These are phyloP conservation scores for Porites rus DNA, from an alignment of 92 coral and sea anemone species.

Conservation along the genomic window DNA sequence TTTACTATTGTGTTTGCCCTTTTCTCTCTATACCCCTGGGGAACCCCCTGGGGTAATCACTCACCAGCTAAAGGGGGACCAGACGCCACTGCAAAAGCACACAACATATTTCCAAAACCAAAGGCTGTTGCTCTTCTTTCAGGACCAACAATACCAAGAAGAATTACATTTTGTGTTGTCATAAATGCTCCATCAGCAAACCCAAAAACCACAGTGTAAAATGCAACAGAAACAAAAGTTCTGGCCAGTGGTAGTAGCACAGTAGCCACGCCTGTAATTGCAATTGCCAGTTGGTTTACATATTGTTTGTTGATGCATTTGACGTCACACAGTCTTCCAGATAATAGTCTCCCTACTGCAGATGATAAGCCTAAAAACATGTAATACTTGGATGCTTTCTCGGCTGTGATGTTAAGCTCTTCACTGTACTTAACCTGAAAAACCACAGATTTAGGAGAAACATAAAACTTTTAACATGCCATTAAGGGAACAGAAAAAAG, in stretches of 20 bases:
- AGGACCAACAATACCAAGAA: slow-evolving; percentile 32
- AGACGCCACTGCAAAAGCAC: slow-evolving; percentile 21
- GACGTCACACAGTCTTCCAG: slow-evolving; percentile 62
- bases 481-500: too few species aligned
- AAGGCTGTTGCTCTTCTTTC: slow-evolving; percentile 56
- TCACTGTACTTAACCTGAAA: slow-evolving; percentile 69
- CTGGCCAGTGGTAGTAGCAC: slow-evolving; percentile 48
- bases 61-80: slow-evolving; percentile 73
- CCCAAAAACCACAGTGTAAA: slow-evolving; percentile 37
- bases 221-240: slow-evolving; percentile 39
- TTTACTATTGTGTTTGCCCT: too few species aligned
- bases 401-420: slow-evolving; percentile 60
- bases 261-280: slow-evolving; percentile 24
- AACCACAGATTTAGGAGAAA: neutral
- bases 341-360: slow-evolving; percentile 37
- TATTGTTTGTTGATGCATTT: slow-evolving; percentile 23
- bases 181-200: slow-evolving; percentile 62
- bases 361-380: slow-evolving; percentile 64
- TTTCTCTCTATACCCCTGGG: too few species aligned
- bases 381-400: slow-evolving; percentile 53
- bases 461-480: too few species aligned
- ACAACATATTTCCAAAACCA: slow-evolving; percentile 46
- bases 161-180: slow-evolving; percentile 27
- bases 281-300: slow-evolving; percentile 31
- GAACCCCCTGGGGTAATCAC: neutral